Evolutionary conservation across 1,140 invertebrate species (phyloP).

Genomic region (Orius insidiosus): DNA sequence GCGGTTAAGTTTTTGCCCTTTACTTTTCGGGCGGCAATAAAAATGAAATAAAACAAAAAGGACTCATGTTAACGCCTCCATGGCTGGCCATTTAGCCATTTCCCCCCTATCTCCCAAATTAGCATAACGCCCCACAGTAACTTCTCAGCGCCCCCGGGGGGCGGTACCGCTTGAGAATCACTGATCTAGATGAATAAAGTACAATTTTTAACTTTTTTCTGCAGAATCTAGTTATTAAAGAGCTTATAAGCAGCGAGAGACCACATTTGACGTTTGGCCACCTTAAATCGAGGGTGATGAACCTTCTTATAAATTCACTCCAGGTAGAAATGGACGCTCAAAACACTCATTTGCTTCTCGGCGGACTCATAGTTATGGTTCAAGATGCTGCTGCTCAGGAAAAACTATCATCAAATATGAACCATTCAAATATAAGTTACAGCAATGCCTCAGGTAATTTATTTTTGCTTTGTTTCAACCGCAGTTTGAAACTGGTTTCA

Average conservation of each 20-base stretch:
- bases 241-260: slow-evolving; percentile 31
- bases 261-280: slow-evolving; percentile 50
- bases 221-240: slow-evolving; percentile 54
- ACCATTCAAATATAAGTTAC: background rate
- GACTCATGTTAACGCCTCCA: too few species aligned
- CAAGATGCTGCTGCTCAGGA: slow-evolving; percentile 51
- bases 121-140: too few species aligned
- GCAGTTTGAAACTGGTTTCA: too few species aligned
- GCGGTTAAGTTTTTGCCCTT: too few species aligned
- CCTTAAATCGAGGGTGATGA: slow-evolving; percentile 64
- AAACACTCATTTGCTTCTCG: slow-evolving; percentile 80
- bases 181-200: background rate
- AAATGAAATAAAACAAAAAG: too few species aligned
- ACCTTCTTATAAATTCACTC: slow-evolving; percentile 69
- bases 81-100: too few species aligned
- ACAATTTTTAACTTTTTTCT: slow-evolving; percentile 15
- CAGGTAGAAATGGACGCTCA: slow-evolving; percentile 70
- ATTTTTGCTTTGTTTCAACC: too few species aligned
- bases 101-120: too few species aligned
- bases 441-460: too few species aligned
- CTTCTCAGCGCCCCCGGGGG: too few species aligned
- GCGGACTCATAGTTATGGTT: slow-evolving; percentile 58
- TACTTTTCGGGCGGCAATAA: too few species aligned
- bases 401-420: background rate
- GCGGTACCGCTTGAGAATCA: too few species aligned